These are phyloP conservation scores for Aurelia sp. DNA, from an alignment of 30 jellyfish, hydroid and myxozoan species.

Conservation along the genomic window DNA sequence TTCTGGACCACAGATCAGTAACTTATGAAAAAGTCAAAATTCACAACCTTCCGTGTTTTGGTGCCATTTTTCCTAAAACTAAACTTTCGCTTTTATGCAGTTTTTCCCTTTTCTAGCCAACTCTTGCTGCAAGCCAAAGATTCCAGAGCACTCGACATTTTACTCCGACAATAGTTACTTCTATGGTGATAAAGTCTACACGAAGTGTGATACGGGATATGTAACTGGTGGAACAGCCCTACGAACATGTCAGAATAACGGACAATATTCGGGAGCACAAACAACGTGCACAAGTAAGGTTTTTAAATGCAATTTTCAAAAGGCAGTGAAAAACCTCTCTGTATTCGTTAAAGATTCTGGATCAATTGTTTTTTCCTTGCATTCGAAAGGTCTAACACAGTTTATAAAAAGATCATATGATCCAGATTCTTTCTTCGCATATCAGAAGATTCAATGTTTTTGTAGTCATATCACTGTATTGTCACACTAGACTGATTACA, in stretches of 20 bases:
- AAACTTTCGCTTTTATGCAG: not conserved
- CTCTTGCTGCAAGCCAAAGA: constrained; percentile 91
- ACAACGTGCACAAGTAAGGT: constrained; percentile 88
- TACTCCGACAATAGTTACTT: constrained; percentile 66
- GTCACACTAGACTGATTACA: no score
- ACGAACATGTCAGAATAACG: constrained; percentile 72
- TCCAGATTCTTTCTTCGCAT: no score
- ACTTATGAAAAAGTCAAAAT: no score
- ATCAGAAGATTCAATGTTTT: no score
- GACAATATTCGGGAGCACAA: constrained; percentile 80
- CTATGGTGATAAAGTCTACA: constrained; percentile 74
- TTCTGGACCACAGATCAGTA: no score
- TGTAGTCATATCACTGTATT: no score
- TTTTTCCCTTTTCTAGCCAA: constrained; percentile 42
- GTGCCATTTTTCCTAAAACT: not conserved
- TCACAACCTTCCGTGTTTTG: not conserved
- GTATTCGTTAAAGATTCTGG: no score
- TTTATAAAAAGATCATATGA: no score
- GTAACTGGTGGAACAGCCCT: constrained; percentile 74
- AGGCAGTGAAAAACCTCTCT: no score
- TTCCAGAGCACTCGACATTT: constrained; percentile 66
- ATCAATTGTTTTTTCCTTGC: no score
- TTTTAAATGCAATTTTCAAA: not conserved
- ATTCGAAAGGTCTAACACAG: no score
- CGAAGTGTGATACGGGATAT: constrained; percentile 79